Evolutionary conservation across 2,888 invertebrate species (phyloP).

Genomic region (Omphaloscelis lunosa): DNA sequence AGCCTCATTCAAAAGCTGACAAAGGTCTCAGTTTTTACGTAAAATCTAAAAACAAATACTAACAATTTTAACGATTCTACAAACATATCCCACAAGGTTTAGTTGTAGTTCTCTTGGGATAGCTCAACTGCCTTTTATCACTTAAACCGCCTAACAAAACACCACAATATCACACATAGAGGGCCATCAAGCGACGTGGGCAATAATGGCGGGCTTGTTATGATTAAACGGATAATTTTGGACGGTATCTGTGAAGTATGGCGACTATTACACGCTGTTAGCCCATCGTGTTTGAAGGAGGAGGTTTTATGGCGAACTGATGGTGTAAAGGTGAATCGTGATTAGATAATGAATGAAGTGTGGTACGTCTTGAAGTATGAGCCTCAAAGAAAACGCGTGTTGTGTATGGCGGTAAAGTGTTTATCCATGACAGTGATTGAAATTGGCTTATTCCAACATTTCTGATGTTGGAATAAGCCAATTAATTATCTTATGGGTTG

Average conservation of each 20-base stretch:
- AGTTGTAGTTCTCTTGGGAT: not conserved
- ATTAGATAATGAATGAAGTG: conserved; percentile 61
- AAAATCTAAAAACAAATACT: not conserved
- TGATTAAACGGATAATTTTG: conserved; percentile 82
- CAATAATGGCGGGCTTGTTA: conserved; percentile 77
- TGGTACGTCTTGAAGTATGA: conserved; percentile 5
- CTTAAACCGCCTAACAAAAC: conserved; percentile 47
- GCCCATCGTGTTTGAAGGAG: conserved; percentile 57
- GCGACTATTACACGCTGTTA: conserved; percentile 72
- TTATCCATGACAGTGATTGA: conserved; percentile 6
- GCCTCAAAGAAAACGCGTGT: not conserved
- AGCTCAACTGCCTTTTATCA: not conserved
- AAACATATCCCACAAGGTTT: too few relatives aligned
- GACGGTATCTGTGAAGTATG: conserved; percentile 74
- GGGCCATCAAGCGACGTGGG: conserved; percentile 71
- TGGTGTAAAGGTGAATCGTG: conserved; percentile 57
- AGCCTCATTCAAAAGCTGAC: not conserved
- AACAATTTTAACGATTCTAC: not conserved
- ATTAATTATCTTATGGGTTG: not conserved
- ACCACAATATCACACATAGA: conserved; percentile 71
- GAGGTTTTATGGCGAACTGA: conserved; percentile 48
- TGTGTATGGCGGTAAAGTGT: not conserved
- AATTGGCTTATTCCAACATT: too few relatives aligned
- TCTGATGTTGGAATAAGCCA: too few relatives aligned
- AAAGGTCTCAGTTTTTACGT: not conserved